Evolutionary conservation across 2,797 vertebrate species (phyloP).

Genomic region (Micromesistius poutassou): DNA sequence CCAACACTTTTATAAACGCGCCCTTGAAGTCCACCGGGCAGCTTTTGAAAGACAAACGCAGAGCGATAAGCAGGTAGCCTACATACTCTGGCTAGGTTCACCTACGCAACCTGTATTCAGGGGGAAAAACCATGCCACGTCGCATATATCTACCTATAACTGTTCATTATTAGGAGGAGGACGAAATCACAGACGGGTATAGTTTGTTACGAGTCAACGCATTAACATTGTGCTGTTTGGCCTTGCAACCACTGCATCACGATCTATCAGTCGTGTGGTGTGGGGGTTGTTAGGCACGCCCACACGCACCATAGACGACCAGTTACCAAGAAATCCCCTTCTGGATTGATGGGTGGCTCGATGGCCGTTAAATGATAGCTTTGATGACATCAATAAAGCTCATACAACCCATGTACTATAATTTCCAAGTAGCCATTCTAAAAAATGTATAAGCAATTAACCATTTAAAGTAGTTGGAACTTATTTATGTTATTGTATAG

Average conservation of each 20-base stretch:
- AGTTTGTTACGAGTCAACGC: neutral
- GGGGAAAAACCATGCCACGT: neutral
- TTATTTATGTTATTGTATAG: neutral
- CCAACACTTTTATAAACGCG: slow-evolving; percentile 43
- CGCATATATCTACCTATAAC: neutral
- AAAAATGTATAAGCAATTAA: neutral
- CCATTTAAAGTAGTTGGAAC: neutral
- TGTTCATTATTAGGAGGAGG: neutral
- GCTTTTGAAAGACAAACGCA: slow-evolving; percentile 32
- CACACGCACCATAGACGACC: too few species aligned
- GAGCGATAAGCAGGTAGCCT: neutral
- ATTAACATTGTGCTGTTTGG: too few species aligned
- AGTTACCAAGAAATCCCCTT: too few species aligned
- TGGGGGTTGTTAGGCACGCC: too few species aligned
- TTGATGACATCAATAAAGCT: neutral
- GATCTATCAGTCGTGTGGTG: too few species aligned
- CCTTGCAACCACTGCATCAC: too few species aligned
- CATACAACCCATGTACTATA: neutral
- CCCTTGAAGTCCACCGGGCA: slow-evolving; percentile 64
- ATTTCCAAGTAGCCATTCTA: neutral
- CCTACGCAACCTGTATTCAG: neutral
- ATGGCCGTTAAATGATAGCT: neutral
- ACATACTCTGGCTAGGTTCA: neutral
- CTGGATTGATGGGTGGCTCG: too few species aligned
- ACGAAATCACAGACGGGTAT: too few species aligned